Percentiles rank a stretch among this genome's conserved stretches.
Conservation (phyloP, 2,797 vertebrate species). For the Sciurus vulgaris region DNA sequence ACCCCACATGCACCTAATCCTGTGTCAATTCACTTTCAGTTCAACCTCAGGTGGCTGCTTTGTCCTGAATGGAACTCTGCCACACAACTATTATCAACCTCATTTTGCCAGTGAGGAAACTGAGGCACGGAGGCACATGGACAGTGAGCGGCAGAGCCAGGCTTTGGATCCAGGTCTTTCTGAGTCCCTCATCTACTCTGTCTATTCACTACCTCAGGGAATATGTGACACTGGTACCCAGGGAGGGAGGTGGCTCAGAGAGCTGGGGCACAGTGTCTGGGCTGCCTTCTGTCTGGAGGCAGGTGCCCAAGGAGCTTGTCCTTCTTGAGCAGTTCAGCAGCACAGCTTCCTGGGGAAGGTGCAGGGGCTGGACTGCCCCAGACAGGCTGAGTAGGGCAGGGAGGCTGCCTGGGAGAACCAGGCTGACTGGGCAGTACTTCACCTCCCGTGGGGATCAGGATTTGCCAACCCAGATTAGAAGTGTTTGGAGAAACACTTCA, state of each 20-base stretch:
- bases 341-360: not conserved
- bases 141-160: not conserved
- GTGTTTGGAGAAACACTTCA: not conserved
- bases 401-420: not conserved
- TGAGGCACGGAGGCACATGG: not conserved
- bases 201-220: not conserved
- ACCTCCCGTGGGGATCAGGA: not conserved
- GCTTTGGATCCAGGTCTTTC: not conserved
- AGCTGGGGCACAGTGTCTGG: not conserved
- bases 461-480: not conserved
- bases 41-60: not conserved
- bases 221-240: not conserved
- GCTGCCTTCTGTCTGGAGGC: not conserved
- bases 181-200: not conserved
- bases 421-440: rapidly evolving
- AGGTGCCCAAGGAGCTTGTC: not conserved
- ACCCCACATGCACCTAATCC: not conserved
- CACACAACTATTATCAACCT: not conserved
- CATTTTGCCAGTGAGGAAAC: not conserved
- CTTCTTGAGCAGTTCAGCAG: not conserved
- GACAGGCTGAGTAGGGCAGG: not conserved
- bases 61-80: not conserved
- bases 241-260: not conserved
- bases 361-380: not conserved
- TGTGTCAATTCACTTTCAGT: not conserved